phyloP scores from a whole-genome alignment of 2,888 invertebrate species.

The Caenorhabditis doughertyi region DNA sequence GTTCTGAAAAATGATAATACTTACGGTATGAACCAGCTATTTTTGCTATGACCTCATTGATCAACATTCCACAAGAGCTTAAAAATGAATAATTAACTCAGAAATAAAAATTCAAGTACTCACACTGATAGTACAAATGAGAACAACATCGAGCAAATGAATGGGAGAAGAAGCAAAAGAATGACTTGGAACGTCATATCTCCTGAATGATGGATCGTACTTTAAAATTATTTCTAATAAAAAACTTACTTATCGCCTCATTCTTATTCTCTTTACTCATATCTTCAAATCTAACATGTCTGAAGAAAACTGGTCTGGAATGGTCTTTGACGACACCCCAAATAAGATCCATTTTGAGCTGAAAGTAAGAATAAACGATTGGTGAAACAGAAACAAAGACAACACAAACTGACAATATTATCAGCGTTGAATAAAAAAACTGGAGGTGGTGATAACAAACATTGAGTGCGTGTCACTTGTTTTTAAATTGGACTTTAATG shows the following conservation, averaged over 20 bases:
- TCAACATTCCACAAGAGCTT: not conserved
- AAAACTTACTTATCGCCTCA: conserved; percentile 11
- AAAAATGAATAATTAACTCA: not conserved
- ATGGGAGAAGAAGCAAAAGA: not conserved
- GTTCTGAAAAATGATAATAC: not conserved
- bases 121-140: conserved; percentile 6
- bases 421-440: conserved; percentile 1
- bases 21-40: not conserved
- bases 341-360: not conserved
- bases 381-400: not conserved
- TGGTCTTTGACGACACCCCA: conserved; percentile 7
- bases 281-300: not conserved
- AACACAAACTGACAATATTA: not conserved
- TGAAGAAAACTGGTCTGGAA: conserved; percentile 6
- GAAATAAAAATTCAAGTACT: not conserved
- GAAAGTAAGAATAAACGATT: not conserved
- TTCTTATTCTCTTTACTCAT: conserved; percentile 14
- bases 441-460: conserved; percentile 9
- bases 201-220: not conserved
- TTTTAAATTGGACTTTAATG: not conserved
- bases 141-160: not conserved
- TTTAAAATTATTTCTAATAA: not conserved
- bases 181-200: not conserved
- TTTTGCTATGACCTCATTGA: not conserved
- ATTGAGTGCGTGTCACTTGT: not conserved